phyloP scores from a whole-genome alignment of 2,113 vertebrate genomes.

The Nesogale talazaci region DNA sequence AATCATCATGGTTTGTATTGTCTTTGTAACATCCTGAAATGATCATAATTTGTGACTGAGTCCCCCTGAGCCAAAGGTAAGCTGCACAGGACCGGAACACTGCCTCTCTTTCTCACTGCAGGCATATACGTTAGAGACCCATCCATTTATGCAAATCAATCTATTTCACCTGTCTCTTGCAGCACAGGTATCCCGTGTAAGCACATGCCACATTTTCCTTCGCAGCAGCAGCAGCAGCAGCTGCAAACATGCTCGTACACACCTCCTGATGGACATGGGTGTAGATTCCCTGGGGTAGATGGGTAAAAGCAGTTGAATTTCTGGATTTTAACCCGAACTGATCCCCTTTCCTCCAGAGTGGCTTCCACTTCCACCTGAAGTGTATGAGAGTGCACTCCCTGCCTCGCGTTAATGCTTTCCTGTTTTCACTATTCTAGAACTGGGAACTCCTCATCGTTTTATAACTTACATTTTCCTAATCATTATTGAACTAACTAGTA shows the following conservation, averaged over 20 bases:
- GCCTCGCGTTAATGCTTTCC: not conserved
- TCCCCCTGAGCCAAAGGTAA: not conserved
- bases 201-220: not conserved
- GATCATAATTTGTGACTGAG: conserved; percentile 16
- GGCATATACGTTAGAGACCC: not conserved
- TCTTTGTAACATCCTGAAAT: conserved; percentile 9
- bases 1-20: not conserved
- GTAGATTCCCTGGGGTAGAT: not conserved
- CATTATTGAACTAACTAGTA: conserved; percentile 9
- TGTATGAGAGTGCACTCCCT: not conserved
- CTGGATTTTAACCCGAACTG: conserved; percentile 17
- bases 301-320: conserved; percentile 28
- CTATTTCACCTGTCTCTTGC: not conserved
- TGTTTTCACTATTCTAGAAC: conserved; percentile 5
- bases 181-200: not conserved
- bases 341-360: not conserved
- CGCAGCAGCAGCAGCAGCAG: not conserved
- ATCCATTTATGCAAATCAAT: not conserved
- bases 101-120: not conserved
- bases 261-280: not conserved
- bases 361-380: not conserved
- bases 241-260: not conserved
- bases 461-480: not conserved
- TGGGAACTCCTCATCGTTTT: not conserved
- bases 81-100: not conserved